Evolutionary conservation across 1,140 invertebrate species (phyloP), one percentile per base, ranked within the genome.

Genomic region (Tetramorium alpestre): DNA sequence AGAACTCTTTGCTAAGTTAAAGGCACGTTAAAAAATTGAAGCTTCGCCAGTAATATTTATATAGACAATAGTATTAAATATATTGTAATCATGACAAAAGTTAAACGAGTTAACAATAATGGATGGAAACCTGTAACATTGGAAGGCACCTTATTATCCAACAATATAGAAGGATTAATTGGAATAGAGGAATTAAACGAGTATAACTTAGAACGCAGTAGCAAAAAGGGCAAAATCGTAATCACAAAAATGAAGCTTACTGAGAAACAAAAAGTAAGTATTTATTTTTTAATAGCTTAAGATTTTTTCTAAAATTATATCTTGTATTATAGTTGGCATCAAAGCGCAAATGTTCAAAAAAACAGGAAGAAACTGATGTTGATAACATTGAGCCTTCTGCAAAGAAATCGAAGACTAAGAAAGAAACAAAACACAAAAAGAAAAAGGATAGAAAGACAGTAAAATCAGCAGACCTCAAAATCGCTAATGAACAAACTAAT

Each of bases 121-220:
- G 73, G 22, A 1, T 97, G 96, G 97, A 95, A 96, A 92, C 95
- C 96, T 0, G 91, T 97, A 0, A 92, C 95, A 70, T 92, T 97
- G 56, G 96, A 97, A 67, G 96, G 96, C 67, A 89, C 94, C 16
- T 90, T 96, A 69, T 92, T 96, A 69, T 91, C 94, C 2, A 93
- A 92, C 47, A 93, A 94, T 72, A 92, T 96, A 60, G 95, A 96
- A 62, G 96, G 96, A 33, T 96, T 97, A 87, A 94, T 96, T 62
- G 96, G 96, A 25, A 95, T 97, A 56, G 96, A 97, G 92, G 96
- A 97, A 93, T 96, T 96, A 88, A 95, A 95, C 0, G 95, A 96
- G 91, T 97, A 97, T 89, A 95, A 95, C 51, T 92, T 96, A 16
- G 94, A 95, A 87, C 95, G 94, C 86, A 92, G 93, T 41, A 89